These are phyloP conservation scores for Numenius arquata DNA, from an alignment of 2,113 vertebrate genomes.

Conservation along the genomic window DNA sequence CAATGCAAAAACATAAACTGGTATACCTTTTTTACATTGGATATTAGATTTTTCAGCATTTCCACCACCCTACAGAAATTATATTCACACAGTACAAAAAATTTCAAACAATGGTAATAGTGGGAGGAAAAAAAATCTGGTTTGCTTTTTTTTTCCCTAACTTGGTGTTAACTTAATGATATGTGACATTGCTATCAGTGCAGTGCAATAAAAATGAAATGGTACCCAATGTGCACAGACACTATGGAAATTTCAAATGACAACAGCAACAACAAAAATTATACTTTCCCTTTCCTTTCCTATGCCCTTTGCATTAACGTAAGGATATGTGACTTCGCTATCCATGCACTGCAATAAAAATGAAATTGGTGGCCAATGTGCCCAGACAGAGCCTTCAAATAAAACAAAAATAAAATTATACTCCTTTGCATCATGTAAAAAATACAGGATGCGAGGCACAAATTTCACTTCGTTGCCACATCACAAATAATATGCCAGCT, in stretches of 20 bases:
- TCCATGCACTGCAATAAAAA: slow-evolving; percentile 53
- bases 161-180: slow-evolving; percentile 65
- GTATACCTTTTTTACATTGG: neutral
- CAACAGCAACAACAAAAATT: slow-evolving; percentile 67
- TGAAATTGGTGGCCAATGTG: slow-evolving; percentile 51
- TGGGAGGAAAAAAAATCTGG: neutral
- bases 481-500: slow-evolving; percentile 18
- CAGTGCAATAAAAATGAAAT: slow-evolving; percentile 66
- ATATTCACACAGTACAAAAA: slow-evolving; percentile 13
- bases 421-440: slow-evolving; percentile 38
- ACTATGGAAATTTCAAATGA: slow-evolving; percentile 64
- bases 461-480: slow-evolving; percentile 47
- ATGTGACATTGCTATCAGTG: slow-evolving; percentile 58
- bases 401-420: slow-evolving; percentile 58
- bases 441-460: neutral
- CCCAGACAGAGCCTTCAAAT: slow-evolving; percentile 62
- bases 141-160: slow-evolving; percentile 21
- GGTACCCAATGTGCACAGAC: slow-evolving; percentile 59
- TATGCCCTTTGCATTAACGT: slow-evolving; percentile 31
- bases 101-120: neutral
- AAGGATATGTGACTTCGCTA: slow-evolving; percentile 59
- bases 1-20: neutral
- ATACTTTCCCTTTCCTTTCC: slow-evolving; percentile 56
- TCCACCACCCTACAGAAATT: neutral
- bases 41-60: neutral